Evolutionary conservation across 2,797 vertebrate genomes (phyloP), one percentile per base, ranked within the genome.

Genomic region (Chelon labrosus): DNA sequence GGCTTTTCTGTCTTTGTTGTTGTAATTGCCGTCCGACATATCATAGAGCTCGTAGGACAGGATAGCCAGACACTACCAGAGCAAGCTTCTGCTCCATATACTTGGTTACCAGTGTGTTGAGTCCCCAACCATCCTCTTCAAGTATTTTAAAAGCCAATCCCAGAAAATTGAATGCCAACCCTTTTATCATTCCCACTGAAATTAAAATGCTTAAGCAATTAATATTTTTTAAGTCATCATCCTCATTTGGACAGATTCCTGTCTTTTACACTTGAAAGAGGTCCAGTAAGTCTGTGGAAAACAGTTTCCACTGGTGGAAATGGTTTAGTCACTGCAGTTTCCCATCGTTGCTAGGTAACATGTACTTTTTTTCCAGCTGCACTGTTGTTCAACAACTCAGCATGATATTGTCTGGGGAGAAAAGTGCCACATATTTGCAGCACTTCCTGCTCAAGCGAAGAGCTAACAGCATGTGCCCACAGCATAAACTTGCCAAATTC

Each of bases 331-430:
- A 56, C 31, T 44, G 65, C 64, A 47, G 31, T 66, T 58, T 54
- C 71, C 62, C 55, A n/a, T 70, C 0, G 83, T 91, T 89, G 88
- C 88, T 85, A 83, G 83, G 88, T 70, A 87, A 90, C 88, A 7
- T 75, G 22, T 70, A 46, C 80, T 88, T 70, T 70, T 69, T 69
- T 51, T 50, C 75, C 79, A 77, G 70, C 72, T 70, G 58, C 75
- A 74, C 70, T 65, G 70, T 74, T 82, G 75, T 70, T 79, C 35
- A 60, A 64, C 52, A 67, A 75, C 73, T 70, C 65, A 42, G 70
- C 66, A 11, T 73, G 56, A 59, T 41, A 47, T 80, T 74, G 53
- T 73, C 7, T 77, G 31, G 41, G 58, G 38, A 57, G 69, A 58
- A 69, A 58, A 66, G 53, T 78, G 73, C 73, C 76, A 42, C 51